Evolutionary conservation across 1,140 invertebrate genomes (phyloP).

Genomic region (Asbolus verrucosus): DNA sequence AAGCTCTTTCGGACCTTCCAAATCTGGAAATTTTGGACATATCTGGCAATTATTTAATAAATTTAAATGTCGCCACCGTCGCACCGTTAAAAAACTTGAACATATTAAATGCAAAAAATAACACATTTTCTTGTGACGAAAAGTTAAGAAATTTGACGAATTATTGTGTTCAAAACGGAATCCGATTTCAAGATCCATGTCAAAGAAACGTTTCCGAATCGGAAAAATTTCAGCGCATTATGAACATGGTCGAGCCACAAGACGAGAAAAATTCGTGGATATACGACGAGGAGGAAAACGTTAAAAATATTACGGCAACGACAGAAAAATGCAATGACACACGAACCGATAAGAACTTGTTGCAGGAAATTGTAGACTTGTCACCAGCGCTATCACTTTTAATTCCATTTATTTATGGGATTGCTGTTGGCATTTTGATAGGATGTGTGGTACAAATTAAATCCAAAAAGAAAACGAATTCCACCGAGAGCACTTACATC

Average conservation of each 20-base stretch:
- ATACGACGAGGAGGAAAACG: constrained; percentile 38
- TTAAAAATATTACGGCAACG: constrained; percentile 19
- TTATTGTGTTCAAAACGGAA: constrained; percentile 40
- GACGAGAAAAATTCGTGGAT: constrained; percentile 52
- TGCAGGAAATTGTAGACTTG: constrained; percentile 45
- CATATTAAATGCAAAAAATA: constrained; percentile 65
- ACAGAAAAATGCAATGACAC: constrained; percentile 28
- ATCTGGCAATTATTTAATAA: constrained; percentile 67
- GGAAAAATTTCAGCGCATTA: constrained; percentile 53
- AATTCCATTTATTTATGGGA: constrained; percentile 50
- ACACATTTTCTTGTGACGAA: constrained; percentile 65
- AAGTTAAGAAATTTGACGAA: constrained; percentile 39
- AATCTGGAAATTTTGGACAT: constrained; percentile 67
- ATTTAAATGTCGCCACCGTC: constrained; percentile 64
- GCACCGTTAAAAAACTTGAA: constrained; percentile 64
- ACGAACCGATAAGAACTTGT: constrained; percentile 29
- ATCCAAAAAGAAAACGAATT: constrained; percentile 27
- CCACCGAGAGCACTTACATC: constrained; percentile 6
- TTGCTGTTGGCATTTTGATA: constrained; percentile 46
- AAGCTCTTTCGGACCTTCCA: constrained; percentile 66
- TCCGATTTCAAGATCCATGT: constrained; percentile 48
- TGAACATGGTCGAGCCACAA: constrained; percentile 12
- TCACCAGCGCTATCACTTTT: constrained; percentile 45
- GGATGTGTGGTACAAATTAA: constrained; percentile 1
- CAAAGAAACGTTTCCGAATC: constrained; percentile 1